phyloP scores from a whole-genome alignment of 2,888 invertebrate genomes.

The Thereva unica region DNA sequence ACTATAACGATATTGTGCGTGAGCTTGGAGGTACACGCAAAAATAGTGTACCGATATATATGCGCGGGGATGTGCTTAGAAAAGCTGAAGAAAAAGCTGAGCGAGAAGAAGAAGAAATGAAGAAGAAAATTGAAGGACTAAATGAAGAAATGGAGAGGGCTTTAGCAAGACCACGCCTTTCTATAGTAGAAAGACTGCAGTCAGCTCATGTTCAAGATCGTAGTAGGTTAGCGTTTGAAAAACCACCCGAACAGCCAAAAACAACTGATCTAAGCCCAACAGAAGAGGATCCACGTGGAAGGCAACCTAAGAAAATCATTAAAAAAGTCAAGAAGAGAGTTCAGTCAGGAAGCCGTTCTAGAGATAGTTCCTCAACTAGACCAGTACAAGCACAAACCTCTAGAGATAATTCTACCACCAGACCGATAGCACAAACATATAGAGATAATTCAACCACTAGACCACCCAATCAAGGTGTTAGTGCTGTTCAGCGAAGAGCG shows the following conservation, averaged over 20 bases:
- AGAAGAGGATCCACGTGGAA: constrained; percentile 45
- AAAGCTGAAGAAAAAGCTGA: constrained; percentile 63
- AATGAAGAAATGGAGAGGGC: constrained; percentile 16
- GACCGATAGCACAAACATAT: constrained; percentile 11
- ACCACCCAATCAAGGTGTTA: not conserved
- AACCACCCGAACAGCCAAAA: constrained; percentile 43
- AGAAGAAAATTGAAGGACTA: constrained; percentile 9
- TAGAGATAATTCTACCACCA: constrained; percentile 36
- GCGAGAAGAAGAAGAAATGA: constrained; percentile 45
- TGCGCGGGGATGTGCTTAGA: constrained; percentile 67
- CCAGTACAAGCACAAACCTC: constrained; percentile 19
- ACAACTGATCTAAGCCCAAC: constrained; percentile 26
- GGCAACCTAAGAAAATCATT: constrained; percentile 53
- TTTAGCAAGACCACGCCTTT: constrained; percentile 51
- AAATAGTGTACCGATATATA: constrained; percentile 61
- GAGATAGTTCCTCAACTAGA: constrained; percentile 50
- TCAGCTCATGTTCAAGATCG: constrained; percentile 49
- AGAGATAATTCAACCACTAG: constrained; percentile 14
- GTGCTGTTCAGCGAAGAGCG: constrained; percentile 35
- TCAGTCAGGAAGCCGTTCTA: constrained; percentile 53
- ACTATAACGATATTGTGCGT: constrained; percentile 78
- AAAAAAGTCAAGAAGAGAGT: constrained; percentile 53
- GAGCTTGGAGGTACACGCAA: constrained; percentile 65
- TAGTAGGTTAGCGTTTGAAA: constrained; percentile 36
- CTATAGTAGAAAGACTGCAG: constrained; percentile 54